Evolutionary conservation across 2,797 vertebrate species (phyloP).

Genomic region (Cichlasoma orientale): DNA sequence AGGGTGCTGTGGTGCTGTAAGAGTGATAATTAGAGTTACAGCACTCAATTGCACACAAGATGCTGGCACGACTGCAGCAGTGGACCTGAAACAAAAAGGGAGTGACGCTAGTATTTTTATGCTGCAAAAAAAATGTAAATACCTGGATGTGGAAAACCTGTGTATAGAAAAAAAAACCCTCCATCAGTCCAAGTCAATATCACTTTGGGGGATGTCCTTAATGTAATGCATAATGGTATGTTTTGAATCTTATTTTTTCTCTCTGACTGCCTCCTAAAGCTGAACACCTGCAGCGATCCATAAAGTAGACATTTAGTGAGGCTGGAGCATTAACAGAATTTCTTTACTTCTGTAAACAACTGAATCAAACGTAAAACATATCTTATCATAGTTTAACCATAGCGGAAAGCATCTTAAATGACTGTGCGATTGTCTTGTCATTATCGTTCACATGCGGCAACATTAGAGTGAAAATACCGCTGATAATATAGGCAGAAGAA

Average conservation of each 20-base stretch:
- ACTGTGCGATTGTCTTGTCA: neutral
- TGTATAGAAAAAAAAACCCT: neutral
- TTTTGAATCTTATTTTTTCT: slow-evolving; percentile 10
- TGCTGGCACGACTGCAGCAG: neutral
- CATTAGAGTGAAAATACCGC: slow-evolving; percentile 13
- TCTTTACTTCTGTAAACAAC: slow-evolving; percentile 7
- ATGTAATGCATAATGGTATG: neutral
- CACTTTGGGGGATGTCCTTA: neutral
- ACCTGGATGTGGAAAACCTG: neutral
- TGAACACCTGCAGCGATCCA: slow-evolving; percentile 4
- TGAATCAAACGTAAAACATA: slow-evolving; percentile 12
- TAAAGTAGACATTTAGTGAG: slow-evolving; percentile 3
- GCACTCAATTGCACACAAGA: slow-evolving; percentile 18
- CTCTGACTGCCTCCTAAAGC: neutral
- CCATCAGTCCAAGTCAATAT: neutral
- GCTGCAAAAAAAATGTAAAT: neutral
- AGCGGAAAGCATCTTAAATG: neutral
- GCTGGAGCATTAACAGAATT: neutral
- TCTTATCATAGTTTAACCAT: neutral
- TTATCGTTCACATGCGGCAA: neutral
- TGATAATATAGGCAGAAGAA: slow-evolving; percentile 36
- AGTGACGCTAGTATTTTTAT: neutral
- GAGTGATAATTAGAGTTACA: slow-evolving; percentile 20
- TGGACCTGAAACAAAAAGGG: neutral
- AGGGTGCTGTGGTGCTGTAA: slow-evolving; percentile 8